phyloP scores from a whole-genome alignment of 2,797 vertebrate species.

The Lateolabrax maculatus region DNA sequence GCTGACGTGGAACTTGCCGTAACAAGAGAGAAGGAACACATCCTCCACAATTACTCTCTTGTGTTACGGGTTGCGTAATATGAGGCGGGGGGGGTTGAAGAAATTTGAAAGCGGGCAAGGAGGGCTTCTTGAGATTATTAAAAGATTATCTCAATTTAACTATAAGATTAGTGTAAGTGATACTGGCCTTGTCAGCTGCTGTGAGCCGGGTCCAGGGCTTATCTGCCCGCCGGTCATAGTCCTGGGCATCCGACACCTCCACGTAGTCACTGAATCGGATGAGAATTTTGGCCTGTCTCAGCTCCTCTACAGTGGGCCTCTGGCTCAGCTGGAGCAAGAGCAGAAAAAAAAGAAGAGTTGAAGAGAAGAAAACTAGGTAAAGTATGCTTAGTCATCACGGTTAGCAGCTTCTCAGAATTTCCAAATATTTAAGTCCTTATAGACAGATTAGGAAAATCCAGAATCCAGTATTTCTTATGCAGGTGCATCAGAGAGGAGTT shows the following conservation, averaged over 20 bases:
- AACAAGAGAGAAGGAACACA: slow-evolving; percentile 47
- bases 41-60: slow-evolving; percentile 16
- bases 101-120: slow-evolving; percentile 21
- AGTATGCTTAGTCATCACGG: background rate
- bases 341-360: slow-evolving; percentile 19
- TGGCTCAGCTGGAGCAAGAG: slow-evolving; percentile 91
- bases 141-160: slow-evolving; percentile 37
- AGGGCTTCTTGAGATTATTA: slow-evolving; percentile 16
- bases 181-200: slow-evolving; percentile 94
- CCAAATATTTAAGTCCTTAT: background rate
- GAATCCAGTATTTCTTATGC: background rate
- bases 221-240: slow-evolving; percentile 96
- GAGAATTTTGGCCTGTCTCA: slow-evolving; percentile 96
- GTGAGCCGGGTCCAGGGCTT: slow-evolving; percentile 99
- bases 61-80: slow-evolving; percentile 15
- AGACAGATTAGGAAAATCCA: background rate
- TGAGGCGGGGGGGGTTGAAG: slow-evolving; percentile 1
- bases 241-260: slow-evolving; percentile 96
- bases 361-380: background rate
- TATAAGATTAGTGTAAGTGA: slow-evolving; percentile 12
- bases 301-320: slow-evolving; percentile 96
- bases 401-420: slow-evolving; percentile 6
- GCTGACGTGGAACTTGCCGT: slow-evolving; percentile 49
- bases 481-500: background rate
- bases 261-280: slow-evolving; percentile 99